Evolutionary conservation across 2,113 vertebrate genomes (phyloP), one percentile per base, ranked within the genome.

Genomic region (Platichthys stellatus): DNA sequence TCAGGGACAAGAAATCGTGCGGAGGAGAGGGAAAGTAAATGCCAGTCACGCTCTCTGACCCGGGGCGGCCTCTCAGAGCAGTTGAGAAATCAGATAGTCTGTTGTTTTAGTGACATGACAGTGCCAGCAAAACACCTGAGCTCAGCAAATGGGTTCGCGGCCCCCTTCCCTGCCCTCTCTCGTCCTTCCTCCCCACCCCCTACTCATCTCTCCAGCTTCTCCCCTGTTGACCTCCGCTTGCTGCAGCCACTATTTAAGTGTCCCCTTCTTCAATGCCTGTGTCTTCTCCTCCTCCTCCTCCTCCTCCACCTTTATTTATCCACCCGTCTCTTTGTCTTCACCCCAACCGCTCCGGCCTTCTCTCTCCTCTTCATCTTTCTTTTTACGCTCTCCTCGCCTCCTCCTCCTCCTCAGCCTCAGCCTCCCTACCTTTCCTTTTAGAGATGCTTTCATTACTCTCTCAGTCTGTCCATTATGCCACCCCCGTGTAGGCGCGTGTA

Each of bases 51-150:
- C 65, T 64, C 76, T 60, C 57, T 63, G 82, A 74, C 74, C 80
- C 53, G 3, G 2, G 6, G 21, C 2, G 3, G 21, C 68, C 43
- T 76, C 72, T 76, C 63, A 10, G 2, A 75, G 70, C 54, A 5
- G 35, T 31, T 6, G 58, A 82, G 65, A 87, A 89, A 87, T 87
- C 86, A 87, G 86, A 83, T 8, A 49, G 38, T 60, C 57, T 61
- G 86, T 86, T 88, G 85, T 88, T 90, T 85, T 60, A 76, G 67
- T 61, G 78, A 77, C 89, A 54, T 78, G 87, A 85, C 80, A 57
- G 87, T n/a, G 74, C 5, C 80, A 74, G 74, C 57, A 45, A 83
- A 86, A 89, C 78, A 86, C 79, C 78, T 85, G 80, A 86, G 81
- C 86, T 89, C 88, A 90, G 87, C 86, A 90, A 76, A 85, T 66